Evolutionary conservation across 1,140 invertebrate species (phyloP).

Genomic region (Drosophila bocki): DNA sequence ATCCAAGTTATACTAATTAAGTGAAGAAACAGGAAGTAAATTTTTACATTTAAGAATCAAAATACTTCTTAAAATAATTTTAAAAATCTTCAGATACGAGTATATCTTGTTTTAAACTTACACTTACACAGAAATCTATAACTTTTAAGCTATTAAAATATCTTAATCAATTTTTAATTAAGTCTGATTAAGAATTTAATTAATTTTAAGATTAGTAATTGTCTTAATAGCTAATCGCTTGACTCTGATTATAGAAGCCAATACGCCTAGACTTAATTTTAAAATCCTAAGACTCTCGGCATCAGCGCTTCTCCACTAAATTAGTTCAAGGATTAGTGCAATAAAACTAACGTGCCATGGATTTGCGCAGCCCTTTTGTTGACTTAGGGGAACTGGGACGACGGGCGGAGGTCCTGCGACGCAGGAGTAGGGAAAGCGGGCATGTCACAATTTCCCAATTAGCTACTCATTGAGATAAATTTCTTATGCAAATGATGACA

Average conservation of each 20-base stretch:
- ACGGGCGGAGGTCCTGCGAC: neutral
- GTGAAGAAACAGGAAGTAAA: neutral
- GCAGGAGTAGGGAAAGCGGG: conserved; percentile 10
- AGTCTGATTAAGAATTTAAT: neutral
- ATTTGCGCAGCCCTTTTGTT: conserved; percentile 72
- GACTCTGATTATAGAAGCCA: conserved; percentile 24
- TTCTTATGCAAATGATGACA: conserved; percentile 83
- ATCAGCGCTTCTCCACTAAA: conserved; percentile 50
- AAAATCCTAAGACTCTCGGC: conserved; percentile 43
- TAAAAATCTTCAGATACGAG: too few relatives aligned
- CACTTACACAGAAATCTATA: too few relatives aligned
- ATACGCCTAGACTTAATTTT: conserved; percentile 58
- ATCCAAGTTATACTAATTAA: neutral
- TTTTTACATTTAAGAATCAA: too few relatives aligned
- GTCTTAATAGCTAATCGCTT: conserved; percentile 1
- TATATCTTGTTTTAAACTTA: too few relatives aligned
- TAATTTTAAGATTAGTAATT: neutral
- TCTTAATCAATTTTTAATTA: too few relatives aligned
- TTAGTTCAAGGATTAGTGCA: conserved; percentile 81
- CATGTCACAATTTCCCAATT: conserved; percentile 81
- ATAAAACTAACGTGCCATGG: conserved; percentile 78
- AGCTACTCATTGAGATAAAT: conserved; percentile 83
- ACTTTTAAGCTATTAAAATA: too few relatives aligned
- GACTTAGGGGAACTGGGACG: conserved; percentile 34
- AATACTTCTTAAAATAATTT: too few relatives aligned